These are phyloP conservation scores for Macaria notata DNA, from an alignment of 2,888 invertebrate species.

Conservation along the genomic window DNA sequence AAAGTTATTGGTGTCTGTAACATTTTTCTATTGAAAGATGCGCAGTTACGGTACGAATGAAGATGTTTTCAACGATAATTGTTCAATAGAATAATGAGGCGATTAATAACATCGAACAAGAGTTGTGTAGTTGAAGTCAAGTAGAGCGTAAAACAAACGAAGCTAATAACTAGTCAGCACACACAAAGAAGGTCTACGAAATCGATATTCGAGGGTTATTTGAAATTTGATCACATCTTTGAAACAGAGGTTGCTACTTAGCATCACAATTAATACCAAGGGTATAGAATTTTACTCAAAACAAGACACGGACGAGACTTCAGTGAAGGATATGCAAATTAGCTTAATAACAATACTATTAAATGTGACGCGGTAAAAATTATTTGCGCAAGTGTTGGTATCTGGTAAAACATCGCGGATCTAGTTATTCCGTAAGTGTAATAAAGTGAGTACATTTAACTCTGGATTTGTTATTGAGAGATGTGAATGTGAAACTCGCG, in stretches of 20 bases:
- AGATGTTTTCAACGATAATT: constrained; percentile 28
- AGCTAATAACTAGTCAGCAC: constrained; percentile 19
- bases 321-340: constrained; percentile 35
- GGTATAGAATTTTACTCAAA: constrained; percentile 24
- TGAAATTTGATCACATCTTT: constrained; percentile 12
- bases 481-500: constrained; percentile 18
- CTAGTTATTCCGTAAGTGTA: constrained; percentile 2
- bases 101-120: constrained; percentile 25
- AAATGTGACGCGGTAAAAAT: constrained; percentile 32
- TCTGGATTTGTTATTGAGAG: constrained; percentile 6
- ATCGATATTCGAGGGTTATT: constrained; percentile 17
- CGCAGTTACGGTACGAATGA: constrained; percentile 11
- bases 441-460: too few relatives aligned
- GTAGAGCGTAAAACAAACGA: constrained; percentile 25
- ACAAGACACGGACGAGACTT: constrained; percentile 16
- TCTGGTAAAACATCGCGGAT: constrained; percentile 1
- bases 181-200: constrained; percentile 19
- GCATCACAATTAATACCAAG: constrained; percentile 14
- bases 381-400: constrained; percentile 40
- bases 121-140: constrained; percentile 19
- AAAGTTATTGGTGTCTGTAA: too few relatives aligned
- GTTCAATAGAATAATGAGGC: constrained; percentile 24
- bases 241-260: constrained; percentile 16
- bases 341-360: constrained; percentile 33
- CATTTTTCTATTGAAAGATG: constrained; percentile 10